Conservation (phyloP, 2,113 vertebrate genomes). For the Gulo gulo region DNA sequence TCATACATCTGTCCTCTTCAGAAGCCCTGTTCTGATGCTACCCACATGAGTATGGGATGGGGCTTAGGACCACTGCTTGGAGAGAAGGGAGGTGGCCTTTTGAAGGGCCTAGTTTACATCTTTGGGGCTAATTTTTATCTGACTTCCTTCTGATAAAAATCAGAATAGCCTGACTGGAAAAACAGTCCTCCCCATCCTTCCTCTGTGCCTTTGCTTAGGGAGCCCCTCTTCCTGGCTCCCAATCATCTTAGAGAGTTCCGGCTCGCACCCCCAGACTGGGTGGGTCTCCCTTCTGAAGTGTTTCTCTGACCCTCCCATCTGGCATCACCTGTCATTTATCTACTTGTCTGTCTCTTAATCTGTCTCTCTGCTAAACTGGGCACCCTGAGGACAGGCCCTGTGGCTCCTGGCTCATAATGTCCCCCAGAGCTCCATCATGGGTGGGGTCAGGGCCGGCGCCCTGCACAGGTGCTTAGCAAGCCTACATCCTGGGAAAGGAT, state of each 20-base stretch:
- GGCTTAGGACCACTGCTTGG: not conserved
- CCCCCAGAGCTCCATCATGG: not conserved
- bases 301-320: not conserved
- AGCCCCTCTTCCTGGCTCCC: not conserved
- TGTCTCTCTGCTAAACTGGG: not conserved
- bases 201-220: not conserved
- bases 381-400: not conserved
- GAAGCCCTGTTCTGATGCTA: not conserved
- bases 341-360: not conserved
- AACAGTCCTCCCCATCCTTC: not conserved
- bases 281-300: not conserved
- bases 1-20: not conserved
- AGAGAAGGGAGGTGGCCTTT: not conserved
- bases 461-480: too few relatives aligned
- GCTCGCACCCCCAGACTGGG: not conserved
- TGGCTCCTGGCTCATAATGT: not conserved
- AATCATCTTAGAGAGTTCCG: too few relatives aligned
- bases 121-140: not conserved
- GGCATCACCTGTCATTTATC: not conserved
- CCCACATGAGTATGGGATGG: rapidly evolving
- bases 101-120: not conserved
- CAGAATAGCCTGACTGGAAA: not conserved
- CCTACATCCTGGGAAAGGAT: not conserved
- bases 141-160: not conserved
- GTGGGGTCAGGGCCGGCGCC: not conserved